Conservation (phyloP, 2,797 vertebrate genomes). For the Xiphorhynchus erythropygius region DNA sequence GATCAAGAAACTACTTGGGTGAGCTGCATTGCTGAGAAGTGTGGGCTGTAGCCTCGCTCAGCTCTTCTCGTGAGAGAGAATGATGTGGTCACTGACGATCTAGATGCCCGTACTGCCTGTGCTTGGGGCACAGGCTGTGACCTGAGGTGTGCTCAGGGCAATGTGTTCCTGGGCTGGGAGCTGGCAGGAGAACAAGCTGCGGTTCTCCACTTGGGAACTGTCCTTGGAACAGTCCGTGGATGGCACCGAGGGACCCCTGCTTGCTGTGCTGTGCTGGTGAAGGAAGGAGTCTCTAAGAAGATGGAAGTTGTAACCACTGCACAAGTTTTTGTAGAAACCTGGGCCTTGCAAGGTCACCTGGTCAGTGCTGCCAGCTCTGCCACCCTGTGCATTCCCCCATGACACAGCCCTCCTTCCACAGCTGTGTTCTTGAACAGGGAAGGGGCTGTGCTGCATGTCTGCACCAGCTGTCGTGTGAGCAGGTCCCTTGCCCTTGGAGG, state of each 20-base stretch:
- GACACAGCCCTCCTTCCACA: accelerated
- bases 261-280: not conserved
- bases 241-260: not conserved
- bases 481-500: not conserved
- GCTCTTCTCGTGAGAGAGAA: not conserved
- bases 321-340: not conserved
- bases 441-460: accelerated
- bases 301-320: not conserved
- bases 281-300: not conserved
- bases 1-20: not conserved
- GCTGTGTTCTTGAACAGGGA: accelerated
- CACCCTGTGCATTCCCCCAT: not conserved
- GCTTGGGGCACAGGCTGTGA: not conserved
- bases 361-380: not conserved
- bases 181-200: accelerated
- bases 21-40: accelerated
- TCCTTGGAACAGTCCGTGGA: accelerated
- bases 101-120: not conserved
- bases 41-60: accelerated
- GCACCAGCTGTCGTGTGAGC: accelerated
- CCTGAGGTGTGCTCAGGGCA: accelerated
- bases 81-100: accelerated
- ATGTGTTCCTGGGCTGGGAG: accelerated
- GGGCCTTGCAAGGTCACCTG: accelerated
- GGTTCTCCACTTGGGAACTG: not conserved